These are phyloP conservation scores for Caenorhabditis wallacei DNA, from an alignment of 2,888 invertebrate genomes.

Conservation along the genomic window DNA sequence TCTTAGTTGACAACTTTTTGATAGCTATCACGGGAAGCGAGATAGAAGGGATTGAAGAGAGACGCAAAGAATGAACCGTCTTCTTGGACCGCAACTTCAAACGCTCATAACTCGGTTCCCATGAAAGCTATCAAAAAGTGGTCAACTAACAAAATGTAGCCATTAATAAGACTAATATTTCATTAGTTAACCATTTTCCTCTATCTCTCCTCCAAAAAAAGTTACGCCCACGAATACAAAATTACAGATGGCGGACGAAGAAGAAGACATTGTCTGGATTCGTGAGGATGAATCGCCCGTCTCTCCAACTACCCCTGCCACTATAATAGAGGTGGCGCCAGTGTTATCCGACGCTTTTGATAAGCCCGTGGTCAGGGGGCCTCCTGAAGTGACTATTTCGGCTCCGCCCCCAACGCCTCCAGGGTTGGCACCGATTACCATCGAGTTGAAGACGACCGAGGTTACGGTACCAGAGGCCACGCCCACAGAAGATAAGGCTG, in stretches of 20 bases:
- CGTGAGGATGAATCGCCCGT: conserved; percentile 35
- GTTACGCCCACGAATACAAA: no score
- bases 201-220: neutral
- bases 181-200: neutral
- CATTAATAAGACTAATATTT: no score
- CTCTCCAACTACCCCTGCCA: conserved; percentile 60
- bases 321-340: conserved; percentile 55
- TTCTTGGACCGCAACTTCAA: no score
- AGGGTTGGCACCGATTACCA: neutral
- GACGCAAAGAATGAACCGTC: no score
- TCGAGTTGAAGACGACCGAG: neutral
- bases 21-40: no score
- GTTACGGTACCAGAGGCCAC: neutral
- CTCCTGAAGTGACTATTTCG: conserved; percentile 47
- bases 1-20: no score
- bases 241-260: conserved; percentile 63
- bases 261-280: conserved; percentile 63
- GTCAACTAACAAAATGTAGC: no score
- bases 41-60: no score
- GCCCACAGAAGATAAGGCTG: neutral
- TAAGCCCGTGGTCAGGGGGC: conserved; percentile 19
- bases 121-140: no score
- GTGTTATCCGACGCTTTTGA: conserved; percentile 33
- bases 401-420: conserved; percentile 20
- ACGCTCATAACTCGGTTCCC: no score